phyloP scores from a whole-genome alignment of 2,797 vertebrate species.

The Odontamblyopus lacepedii region DNA sequence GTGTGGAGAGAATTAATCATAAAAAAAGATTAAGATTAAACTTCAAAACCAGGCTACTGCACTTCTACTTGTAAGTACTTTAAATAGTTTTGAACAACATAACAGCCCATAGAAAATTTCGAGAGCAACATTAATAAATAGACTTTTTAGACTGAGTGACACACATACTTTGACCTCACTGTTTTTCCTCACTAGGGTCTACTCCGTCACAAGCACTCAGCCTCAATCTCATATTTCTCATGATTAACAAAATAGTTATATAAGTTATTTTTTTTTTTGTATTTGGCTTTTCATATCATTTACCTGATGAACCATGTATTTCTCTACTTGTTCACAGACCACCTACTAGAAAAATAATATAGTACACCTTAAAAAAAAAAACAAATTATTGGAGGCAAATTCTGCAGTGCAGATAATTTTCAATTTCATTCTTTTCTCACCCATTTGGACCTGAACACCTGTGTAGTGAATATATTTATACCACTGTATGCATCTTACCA shows the following conservation, averaged over 20 bases:
- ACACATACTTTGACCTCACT: too few species aligned
- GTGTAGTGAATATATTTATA: constrained; percentile 44
- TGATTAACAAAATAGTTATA: not conserved
- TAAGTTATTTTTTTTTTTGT: too few species aligned
- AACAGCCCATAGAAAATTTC: too few species aligned
- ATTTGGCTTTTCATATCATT: not conserved
- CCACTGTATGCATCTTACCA: constrained; percentile 48
- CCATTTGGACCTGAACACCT: constrained; percentile 32
- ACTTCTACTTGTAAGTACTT: not conserved
- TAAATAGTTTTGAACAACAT: too few species aligned
- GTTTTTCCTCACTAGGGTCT: too few species aligned
- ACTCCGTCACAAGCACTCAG: too few species aligned
- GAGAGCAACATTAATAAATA: too few species aligned
- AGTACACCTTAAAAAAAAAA: not conserved
- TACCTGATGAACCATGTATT: not conserved
- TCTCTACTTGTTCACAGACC: not conserved
- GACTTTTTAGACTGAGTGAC: too few species aligned
- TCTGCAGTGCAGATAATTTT: constrained; percentile 54
- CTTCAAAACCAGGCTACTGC: constrained; percentile 30
- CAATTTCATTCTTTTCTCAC: constrained; percentile 46
- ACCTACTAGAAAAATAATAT: not conserved
- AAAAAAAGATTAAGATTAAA: constrained; percentile 47
- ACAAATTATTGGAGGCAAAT: constrained; percentile 48
- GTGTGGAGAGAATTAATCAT: constrained; percentile 46
- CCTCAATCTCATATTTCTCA: not conserved